Evolutionary conservation across 2,888 invertebrate genomes (phyloP), one percentile per base, ranked within the genome.

Genomic region (Salpingus planirostris): DNA sequence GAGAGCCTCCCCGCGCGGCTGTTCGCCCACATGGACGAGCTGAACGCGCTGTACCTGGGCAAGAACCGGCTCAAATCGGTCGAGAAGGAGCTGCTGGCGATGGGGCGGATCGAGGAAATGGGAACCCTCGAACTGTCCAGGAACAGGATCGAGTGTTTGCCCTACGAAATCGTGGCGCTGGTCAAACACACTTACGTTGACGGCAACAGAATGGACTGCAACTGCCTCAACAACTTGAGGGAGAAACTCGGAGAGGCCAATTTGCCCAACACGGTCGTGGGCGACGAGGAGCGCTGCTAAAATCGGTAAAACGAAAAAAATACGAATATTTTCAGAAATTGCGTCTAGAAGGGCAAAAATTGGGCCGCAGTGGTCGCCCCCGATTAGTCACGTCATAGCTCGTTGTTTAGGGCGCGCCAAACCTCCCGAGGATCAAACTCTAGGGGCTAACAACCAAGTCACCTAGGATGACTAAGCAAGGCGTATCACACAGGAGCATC

Each of bases 61-160:
- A 15, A 24, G 27, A 41, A 40, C 30, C 21, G 10, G 18, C 26
- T 30, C n/a, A 14, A 10, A 6, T 14, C 1, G 11, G 18, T 35
- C 11, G 30, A 35, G 10, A 21, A 15, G 3, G 15, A 23, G 2
- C 27, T 35, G n/a, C 10, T 14, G n/a, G 29, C 30, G 11, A 11
- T 14, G 13, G n/a, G n/a, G n/a, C n/a, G n/a, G n/a, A 4, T 21
- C 10, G 14, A 13, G 14, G 11, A 31, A 15, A 33, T 37, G 30
- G 11, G 11, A 22, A 24, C 26, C 21, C 24, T 40, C 31, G 33
- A 37, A 32, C 23, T 40, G 36, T 24, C 29, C 14, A 24, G 32
- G 21, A 42, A 42, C 31, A 22, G 27, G 24, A 27, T 42, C 29
- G 32, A 33, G 31, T 44, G 41, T 38, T 25, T 42, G 31, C 36